Evolutionary conservation across 64 coral and sea anemone species (phyloP).

Genomic region (Trachythela sp.): DNA sequence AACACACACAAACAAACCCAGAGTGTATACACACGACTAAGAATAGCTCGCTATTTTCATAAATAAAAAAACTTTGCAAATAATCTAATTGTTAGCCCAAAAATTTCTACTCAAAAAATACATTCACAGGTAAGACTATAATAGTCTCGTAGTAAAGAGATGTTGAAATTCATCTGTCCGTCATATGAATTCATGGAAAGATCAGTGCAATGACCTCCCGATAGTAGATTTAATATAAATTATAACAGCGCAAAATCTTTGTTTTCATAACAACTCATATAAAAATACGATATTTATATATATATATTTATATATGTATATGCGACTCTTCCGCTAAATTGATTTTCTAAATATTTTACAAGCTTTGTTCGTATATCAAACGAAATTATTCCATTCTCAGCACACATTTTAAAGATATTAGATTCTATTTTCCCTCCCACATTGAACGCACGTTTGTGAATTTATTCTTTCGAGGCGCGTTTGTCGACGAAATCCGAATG

Average conservation of each 20-base stretch:
- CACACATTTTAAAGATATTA: neutral
- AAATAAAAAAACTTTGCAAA: neutral
- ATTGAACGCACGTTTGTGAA: slow-evolving; percentile 4
- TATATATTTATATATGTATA: slow-evolving; percentile 35
- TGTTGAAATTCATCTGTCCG: neutral
- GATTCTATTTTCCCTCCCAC: neutral
- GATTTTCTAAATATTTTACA: neutral
- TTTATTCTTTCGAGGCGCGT: neutral
- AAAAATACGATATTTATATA: slow-evolving; percentile 26
- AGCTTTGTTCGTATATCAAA: neutral
- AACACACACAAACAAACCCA: no score
- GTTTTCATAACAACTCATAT: neutral
- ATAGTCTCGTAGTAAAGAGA: no score
- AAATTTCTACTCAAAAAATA: neutral
- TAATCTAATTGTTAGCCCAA: neutral
- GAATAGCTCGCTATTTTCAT: neutral
- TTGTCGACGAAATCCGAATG: neutral
- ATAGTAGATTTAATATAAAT: neutral
- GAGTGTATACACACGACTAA: no score
- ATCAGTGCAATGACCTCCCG: neutral
- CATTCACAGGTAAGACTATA: neutral
- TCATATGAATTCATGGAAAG: neutral
- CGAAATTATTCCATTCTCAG: neutral
- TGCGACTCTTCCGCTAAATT: neutral
- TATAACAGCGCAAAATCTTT: neutral